Evolutionary conservation across 2,797 vertebrate genomes (phyloP).

Genomic region (Sebastes diaconus): DNA sequence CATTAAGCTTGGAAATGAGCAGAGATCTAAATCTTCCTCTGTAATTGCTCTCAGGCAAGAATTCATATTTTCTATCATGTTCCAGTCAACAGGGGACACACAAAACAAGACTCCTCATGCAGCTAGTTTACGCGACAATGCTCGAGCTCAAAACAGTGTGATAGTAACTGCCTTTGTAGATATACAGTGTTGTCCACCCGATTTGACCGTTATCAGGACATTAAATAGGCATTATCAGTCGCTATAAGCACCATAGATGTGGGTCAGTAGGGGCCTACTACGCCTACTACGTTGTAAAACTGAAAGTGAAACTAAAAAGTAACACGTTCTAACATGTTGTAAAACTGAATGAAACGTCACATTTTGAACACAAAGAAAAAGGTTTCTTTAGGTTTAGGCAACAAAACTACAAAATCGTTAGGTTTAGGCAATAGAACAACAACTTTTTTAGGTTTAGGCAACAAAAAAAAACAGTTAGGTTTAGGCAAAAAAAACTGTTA

Average conservation of each 20-base stretch:
- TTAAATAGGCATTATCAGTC: too few relatives aligned
- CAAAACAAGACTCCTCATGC: neutral
- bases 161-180: neutral
- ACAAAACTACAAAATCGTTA: too few relatives aligned
- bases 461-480: too few relatives aligned
- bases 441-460: too few relatives aligned
- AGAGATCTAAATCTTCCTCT: slow-evolving; percentile 32
- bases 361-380: accelerated
- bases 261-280: too few relatives aligned
- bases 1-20: slow-evolving; percentile 63
- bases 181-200: neutral
- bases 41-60: slow-evolving; percentile 44
- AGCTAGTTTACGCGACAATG: neutral
- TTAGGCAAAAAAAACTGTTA: too few relatives aligned
- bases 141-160: neutral
- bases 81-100: slow-evolving; percentile 6
- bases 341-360: too few relatives aligned
- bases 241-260: too few relatives aligned
- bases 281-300: too few relatives aligned
- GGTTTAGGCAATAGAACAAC: too few relatives aligned
- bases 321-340: accelerated
- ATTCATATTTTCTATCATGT: slow-evolving; percentile 30
- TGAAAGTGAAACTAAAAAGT: too few relatives aligned
- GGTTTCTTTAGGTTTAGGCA: accelerated
- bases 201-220: too few relatives aligned